Conservation (phyloP, 2,113 vertebrate species). For the Eurypyga helias region DNA sequence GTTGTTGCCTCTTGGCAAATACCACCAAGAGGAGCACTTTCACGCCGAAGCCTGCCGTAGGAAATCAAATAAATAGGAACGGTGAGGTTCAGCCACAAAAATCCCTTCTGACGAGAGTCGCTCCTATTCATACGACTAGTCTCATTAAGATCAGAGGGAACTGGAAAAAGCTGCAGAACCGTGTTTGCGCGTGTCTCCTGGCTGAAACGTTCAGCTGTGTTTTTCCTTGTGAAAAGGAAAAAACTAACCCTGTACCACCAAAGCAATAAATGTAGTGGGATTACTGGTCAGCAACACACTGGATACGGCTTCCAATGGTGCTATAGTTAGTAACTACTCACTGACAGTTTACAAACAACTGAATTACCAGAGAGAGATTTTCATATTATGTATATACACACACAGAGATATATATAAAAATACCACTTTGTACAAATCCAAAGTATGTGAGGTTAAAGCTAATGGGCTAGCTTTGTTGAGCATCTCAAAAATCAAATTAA, state of each 20-base stretch:
- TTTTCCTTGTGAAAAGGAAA: slow-evolving; percentile 39
- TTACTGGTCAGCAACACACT: background rate
- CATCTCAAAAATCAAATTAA: slow-evolving; percentile 65
- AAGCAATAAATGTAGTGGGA: background rate
- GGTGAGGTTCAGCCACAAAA: background rate
- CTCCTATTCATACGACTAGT: background rate
- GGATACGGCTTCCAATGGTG: background rate
- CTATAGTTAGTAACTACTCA: background rate
- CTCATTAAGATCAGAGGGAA: slow-evolving; percentile 2
- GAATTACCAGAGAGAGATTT: background rate
- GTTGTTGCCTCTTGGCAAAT: background rate
- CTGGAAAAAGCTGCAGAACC: slow-evolving; percentile 17
- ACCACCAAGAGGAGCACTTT: background rate
- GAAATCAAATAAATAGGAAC: slow-evolving; percentile 20
- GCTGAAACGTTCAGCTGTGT: background rate
- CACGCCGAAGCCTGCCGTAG: background rate
- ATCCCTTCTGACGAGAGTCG: background rate
- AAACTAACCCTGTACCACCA: background rate
- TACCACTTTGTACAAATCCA: background rate
- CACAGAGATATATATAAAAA: background rate
- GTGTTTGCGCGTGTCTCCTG: background rate
- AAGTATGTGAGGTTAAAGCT: slow-evolving; percentile 41
- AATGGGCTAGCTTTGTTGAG: slow-evolving; percentile 37
- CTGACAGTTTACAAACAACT: background rate
- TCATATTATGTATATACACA: background rate